phyloP scores from a whole-genome alignment of 2,113 vertebrate species.

The Coryphaenoides rupestris region DNA sequence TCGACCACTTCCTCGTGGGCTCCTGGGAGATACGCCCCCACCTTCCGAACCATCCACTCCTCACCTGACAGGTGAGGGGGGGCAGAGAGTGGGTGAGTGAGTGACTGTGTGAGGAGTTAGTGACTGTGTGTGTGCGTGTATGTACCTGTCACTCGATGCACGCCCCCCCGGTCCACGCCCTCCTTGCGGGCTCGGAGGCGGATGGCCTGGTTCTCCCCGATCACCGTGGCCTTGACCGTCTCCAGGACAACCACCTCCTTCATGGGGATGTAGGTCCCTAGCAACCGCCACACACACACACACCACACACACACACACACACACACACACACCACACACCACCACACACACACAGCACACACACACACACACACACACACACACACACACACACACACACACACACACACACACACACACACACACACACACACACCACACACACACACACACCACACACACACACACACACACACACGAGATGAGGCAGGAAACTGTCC shows the following conservation, averaged over 20 bases:
- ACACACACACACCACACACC: no score
- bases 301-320: no score
- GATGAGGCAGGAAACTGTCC: no score
- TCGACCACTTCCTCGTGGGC: slow-evolving; percentile 88
- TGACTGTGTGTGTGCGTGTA: not conserved
- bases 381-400: no score
- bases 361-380: no score
- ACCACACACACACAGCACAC: no score
- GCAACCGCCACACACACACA: no score
- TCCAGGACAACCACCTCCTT: slow-evolving; percentile 85
- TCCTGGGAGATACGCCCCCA: slow-evolving; percentile 85
- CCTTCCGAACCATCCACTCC: slow-evolving; percentile 86
- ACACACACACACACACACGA: no score
- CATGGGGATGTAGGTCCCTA: slow-evolving; percentile 86
- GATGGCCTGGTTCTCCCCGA: slow-evolving; percentile 87
- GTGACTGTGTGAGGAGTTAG: not conserved
- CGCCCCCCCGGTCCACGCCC: slow-evolving; percentile 73
- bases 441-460: no score
- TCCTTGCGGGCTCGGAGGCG: slow-evolving; percentile 84
- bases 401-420: no score
- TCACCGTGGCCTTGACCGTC: slow-evolving; percentile 82
- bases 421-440: no score
- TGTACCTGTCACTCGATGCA: slow-evolving; percentile 78
- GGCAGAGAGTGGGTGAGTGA: no score
- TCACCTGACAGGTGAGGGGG: slow-evolving; percentile 83